Evolutionary conservation across 2,888 invertebrate genomes (phyloP).

Genomic region (Zootermopsis nevadensis): DNA sequence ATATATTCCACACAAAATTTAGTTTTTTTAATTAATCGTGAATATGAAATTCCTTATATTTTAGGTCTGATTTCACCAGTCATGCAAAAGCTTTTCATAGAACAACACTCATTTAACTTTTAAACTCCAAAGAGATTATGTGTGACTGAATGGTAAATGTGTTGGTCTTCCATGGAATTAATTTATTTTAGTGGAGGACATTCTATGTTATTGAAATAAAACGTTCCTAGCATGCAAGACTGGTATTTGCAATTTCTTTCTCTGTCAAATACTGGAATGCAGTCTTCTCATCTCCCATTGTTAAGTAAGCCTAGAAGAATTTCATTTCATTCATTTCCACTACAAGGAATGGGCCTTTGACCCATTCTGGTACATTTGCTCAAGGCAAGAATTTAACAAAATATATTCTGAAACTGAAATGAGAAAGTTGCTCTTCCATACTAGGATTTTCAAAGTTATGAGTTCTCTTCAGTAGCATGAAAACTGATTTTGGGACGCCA

Average conservation of each 20-base stretch:
- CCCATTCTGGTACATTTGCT: too few species aligned
- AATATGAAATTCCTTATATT: conserved; percentile 25
- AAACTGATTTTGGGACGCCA: too few species aligned
- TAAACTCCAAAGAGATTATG: conserved; percentile 1
- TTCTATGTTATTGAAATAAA: not conserved
- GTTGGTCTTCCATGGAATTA: not conserved
- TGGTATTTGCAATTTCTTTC: not conserved
- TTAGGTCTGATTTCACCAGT: conserved; percentile 12
- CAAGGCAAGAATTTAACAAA: too few species aligned
- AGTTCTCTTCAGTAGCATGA: too few species aligned
- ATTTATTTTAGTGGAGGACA: not conserved
- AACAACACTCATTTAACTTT: conserved; percentile 27
- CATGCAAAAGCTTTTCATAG: conserved; percentile 26
- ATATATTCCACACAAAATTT: not conserved
- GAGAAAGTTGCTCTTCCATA: too few species aligned
- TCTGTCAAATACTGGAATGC: not conserved
- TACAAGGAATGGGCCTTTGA: too few species aligned
- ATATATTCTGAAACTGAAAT: too few species aligned
- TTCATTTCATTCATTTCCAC: too few species aligned
- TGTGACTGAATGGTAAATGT: not conserved
- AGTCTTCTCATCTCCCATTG: not conserved
- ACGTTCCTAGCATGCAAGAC: conserved; percentile 12
- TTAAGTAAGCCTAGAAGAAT: too few species aligned
- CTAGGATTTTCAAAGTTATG: too few species aligned
- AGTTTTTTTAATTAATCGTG: conserved; percentile 19